Evolutionary conservation across 2,888 invertebrate genomes (phyloP).

Genomic region (Tiliacea citrago): DNA sequence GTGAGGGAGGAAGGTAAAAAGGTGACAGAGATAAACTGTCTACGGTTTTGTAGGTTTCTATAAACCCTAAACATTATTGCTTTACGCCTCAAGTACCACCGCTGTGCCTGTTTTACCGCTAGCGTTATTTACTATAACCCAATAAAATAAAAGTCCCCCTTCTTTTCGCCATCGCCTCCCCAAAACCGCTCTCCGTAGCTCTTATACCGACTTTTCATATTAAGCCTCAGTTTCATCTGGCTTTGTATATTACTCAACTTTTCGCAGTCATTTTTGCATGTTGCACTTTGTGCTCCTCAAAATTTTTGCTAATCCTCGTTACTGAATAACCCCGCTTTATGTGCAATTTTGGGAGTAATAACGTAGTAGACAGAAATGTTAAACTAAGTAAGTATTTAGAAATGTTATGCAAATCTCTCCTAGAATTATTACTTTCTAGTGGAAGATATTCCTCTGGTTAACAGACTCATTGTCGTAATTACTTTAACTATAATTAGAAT

Average conservation of each 20-base stretch:
- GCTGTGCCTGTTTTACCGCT: slow-evolving; percentile 41
- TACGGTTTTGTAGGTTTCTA: slow-evolving; percentile 23
- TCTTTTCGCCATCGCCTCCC: slow-evolving; percentile 42
- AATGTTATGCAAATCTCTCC: slow-evolving; percentile 51
- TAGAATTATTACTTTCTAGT: slow-evolving; percentile 51
- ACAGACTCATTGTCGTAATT: slow-evolving; percentile 60
- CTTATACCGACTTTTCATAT: slow-evolving; percentile 60
- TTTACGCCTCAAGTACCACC: slow-evolving; percentile 21
- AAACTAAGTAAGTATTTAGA: slow-evolving; percentile 41
- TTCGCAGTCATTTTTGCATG: slow-evolving; percentile 64
- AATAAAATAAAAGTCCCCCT: slow-evolving; percentile 44
- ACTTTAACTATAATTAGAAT: slow-evolving; percentile 61
- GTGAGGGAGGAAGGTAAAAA: slow-evolving; percentile 7
- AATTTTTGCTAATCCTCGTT: slow-evolving; percentile 51
- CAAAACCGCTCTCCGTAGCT: slow-evolving; percentile 41
- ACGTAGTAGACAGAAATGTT: slow-evolving; percentile 35
- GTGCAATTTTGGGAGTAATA: slow-evolving; percentile 38
- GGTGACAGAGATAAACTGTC: slow-evolving; percentile 29
- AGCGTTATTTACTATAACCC: slow-evolving; percentile 48
- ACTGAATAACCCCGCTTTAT: slow-evolving; percentile 41
- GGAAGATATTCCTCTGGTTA: slow-evolving; percentile 59
- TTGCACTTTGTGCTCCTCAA: slow-evolving; percentile 56
- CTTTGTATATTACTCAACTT: slow-evolving; percentile 70
- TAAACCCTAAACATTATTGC: slow-evolving; percentile 49
- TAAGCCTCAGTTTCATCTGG: slow-evolving; percentile 63